A percentile compares a stretch with the other conserved stretches of the same genome.
Conservation (phyloP, 2,797 vertebrate genomes). For the Aldrovandia affinis region DNA sequence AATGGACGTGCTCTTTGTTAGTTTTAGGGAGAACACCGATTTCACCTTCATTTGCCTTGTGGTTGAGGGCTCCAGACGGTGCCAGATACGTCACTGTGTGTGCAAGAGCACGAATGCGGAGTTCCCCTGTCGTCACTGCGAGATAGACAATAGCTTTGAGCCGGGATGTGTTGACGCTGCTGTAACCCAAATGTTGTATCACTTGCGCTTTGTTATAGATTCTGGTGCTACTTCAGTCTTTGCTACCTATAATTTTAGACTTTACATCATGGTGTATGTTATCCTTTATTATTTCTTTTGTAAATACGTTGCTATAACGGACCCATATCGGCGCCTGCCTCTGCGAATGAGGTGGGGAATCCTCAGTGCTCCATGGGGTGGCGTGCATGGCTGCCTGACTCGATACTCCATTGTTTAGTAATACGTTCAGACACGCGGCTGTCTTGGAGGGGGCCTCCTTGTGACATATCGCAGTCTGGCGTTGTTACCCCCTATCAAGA, state of each 20-base stretch:
- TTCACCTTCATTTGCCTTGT: slow-evolving; percentile 47
- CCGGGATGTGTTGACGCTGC: slow-evolving; percentile 1
- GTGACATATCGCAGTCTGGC: slow-evolving; percentile 32
- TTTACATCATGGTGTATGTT: background rate
- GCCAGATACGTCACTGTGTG: slow-evolving; percentile 66
- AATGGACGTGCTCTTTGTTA: slow-evolving; percentile 37
- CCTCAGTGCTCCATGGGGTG: slow-evolving; percentile 34
- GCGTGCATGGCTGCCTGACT: slow-evolving; percentile 46
- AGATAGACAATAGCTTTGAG: slow-evolving; percentile 32
- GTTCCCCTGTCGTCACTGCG: slow-evolving; percentile 66
- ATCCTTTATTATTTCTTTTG: background rate
- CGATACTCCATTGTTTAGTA: slow-evolving; percentile 74
- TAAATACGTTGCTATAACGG: slow-evolving; percentile 18
- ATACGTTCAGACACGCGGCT: slow-evolving; percentile 46
- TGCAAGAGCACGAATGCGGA: slow-evolving; percentile 56
- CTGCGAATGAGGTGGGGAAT: slow-evolving; percentile 26
- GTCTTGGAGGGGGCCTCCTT: slow-evolving; percentile 45
- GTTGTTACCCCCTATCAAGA: slow-evolving; percentile 16
- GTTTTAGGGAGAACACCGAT: slow-evolving; percentile 54
- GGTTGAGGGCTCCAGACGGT: slow-evolving; percentile 45
- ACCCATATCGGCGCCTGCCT: background rate
- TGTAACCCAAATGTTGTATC: background rate
- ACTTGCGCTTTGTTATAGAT: background rate
- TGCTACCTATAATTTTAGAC: background rate
- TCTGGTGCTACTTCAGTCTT: background rate